Evolutionary conservation across 2,888 invertebrate genomes (phyloP), one percentile per base, ranked within the genome.

Genomic region (Aelia acuminata): DNA sequence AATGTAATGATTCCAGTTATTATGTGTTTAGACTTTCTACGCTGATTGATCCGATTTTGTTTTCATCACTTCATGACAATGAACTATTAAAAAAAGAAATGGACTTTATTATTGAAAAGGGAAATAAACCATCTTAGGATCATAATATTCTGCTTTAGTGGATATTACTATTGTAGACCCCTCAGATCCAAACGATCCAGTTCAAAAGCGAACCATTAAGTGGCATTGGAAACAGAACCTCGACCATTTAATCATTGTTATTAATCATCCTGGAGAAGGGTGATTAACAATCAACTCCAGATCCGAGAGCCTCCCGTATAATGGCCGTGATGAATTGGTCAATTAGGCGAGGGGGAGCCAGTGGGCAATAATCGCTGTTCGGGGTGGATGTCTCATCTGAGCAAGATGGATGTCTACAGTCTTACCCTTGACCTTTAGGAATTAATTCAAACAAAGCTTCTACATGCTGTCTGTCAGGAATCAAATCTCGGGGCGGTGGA

Each of bases 391-490:
- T 7, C n/a, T n/a, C n/a, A n/a, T 20, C 53, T 57, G 57, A 57
- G 63, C 26, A 70, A 70, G 63, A 70, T 70, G 63, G 35, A 70
- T 70, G 31, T 31, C 20, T n/a, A n/a, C 63, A 7, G 18, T 70
- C 35, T 35, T 31, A 31, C 63, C 35, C 8, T 70, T 70, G 63
- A 70, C 63, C 63, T 70, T 70, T 70, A 5, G 7, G 63, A 20
- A 70, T 70, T 70, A 70, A 70, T 70, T 70, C 63, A 70, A 70
- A 70, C 63, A 70, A 70, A 35, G 63, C 63, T 35, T 7, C 63
- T 70, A 18, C 13, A 13, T 26, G 26, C 57, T 11, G 13, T 22
- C 26, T 57, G 7, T n/a, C 26, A 31, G 63, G 18, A 13, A n/a
- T n/a, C 15, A 13, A 35, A 31, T 63, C 26, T 31, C 63, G 15